Evolutionary conservation across 53 echinoderm and acorn worm genomes (phyloP).

Genomic region (Mesocentrotus franciscanus): DNA sequence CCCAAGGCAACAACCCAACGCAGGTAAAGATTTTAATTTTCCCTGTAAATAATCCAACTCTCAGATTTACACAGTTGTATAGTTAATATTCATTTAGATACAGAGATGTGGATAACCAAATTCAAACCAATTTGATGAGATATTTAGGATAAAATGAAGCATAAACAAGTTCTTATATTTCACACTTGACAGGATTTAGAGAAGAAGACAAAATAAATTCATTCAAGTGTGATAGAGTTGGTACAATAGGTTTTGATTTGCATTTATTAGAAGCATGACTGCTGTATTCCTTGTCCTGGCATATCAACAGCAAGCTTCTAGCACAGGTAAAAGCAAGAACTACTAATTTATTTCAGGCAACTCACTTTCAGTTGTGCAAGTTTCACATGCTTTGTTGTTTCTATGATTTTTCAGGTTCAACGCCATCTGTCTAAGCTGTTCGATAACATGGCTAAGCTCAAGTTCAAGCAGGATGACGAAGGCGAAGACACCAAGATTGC

Average conservation of each 20-base stretch:
- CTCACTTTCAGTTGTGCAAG: not conserved
- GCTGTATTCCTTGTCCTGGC: too few species aligned
- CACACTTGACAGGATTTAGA: not conserved
- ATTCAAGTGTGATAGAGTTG: not conserved
- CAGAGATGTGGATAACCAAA: not conserved
- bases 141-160: not conserved
- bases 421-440: constrained; percentile 96
- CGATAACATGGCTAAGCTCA: constrained; percentile 97
- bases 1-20: constrained; percentile 94
- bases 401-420: constrained; percentile 75
- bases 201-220: too few species aligned
- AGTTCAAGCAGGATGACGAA: constrained; percentile 85
- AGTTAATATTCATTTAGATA: not conserved
- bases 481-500: constrained; percentile 88
- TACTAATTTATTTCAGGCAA: not conserved
- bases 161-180: not conserved
- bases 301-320: not conserved
- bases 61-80: not conserved
- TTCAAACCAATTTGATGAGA: not conserved
- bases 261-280: not conserved
- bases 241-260: too few species aligned
- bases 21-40: constrained; percentile 68
- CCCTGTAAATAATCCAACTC: not conserved
- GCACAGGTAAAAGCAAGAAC: not conserved
- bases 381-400: not conserved